Conservation (phyloP, 2,797 vertebrate genomes). For the Acrocephalus scirpaceus region DNA sequence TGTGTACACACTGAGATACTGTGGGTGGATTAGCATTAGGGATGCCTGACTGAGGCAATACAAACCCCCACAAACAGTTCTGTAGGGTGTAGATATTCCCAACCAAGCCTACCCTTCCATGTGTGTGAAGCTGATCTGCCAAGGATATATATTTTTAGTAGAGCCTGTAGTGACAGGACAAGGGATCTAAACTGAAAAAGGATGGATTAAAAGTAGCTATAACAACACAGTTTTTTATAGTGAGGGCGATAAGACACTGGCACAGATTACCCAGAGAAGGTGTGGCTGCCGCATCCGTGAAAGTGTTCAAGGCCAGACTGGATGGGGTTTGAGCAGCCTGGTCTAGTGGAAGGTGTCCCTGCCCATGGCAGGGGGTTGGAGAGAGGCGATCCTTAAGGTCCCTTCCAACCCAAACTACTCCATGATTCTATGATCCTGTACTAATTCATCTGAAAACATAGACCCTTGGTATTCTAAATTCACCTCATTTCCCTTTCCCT, state of each 20-base stretch:
- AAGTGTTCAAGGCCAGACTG: background rate
- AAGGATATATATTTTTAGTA: background rate
- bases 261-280: background rate
- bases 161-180: background rate
- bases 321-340: background rate
- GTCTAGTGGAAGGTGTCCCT: background rate
- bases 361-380: rapidly evolving
- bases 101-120: background rate
- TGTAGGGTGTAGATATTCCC: background rate
- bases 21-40: background rate
- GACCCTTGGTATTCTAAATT: background rate
- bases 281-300: rapidly evolving
- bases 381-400: background rate
- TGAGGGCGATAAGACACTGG: rapidly evolving
- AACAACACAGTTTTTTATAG: rapidly evolving
- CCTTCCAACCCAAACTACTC: background rate
- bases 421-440: background rate
- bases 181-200: background rate
- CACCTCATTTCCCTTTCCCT: background rate
- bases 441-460: background rate
- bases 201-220: background rate
- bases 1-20: background rate
- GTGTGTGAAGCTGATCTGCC: background rate
- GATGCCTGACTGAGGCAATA: background rate
- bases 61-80: background rate